Conservation (phyloP, 1,140 invertebrate genomes). For the Danaus plexippus region DNA sequence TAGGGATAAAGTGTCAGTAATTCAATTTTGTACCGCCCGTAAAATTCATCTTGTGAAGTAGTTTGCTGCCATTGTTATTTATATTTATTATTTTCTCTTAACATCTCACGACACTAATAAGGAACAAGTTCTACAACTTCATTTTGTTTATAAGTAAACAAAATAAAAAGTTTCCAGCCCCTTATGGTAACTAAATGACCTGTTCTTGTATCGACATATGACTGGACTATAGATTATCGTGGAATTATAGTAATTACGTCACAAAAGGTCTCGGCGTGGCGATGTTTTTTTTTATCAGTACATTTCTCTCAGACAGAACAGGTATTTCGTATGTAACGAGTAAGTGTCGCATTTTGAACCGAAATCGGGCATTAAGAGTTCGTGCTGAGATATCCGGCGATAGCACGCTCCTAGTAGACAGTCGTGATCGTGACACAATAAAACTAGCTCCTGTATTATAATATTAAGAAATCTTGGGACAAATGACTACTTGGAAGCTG, state of each 20-base stretch:
- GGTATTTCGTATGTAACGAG: conserved; percentile 13
- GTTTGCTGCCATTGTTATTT: no score
- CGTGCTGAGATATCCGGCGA: conserved; percentile 36
- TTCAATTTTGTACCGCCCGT: no score
- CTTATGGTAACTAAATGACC: conserved; percentile 13
- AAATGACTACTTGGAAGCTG: conserved; percentile 9
- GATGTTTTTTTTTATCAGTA: conserved; percentile 10
- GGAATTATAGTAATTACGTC: conserved; percentile 18
- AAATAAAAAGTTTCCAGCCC: conserved; percentile 8
- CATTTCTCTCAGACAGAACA: conserved; percentile 13
- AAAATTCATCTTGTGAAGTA: no score
- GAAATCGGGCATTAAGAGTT: conserved; percentile 25
- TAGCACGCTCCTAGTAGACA: conserved; percentile 25
- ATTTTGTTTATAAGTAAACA: conserved; percentile 9
- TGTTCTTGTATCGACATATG: conserved; percentile 10
- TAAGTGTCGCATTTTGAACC: conserved; percentile 20
- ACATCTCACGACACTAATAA: conserved; percentile 1
- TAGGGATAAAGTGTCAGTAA: no score
- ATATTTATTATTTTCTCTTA: no score
- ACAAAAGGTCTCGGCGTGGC: conserved; percentile 8
- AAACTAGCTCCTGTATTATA: conserved; percentile 26
- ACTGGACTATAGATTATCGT: conserved; percentile 10
- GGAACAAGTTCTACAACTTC: conserved; percentile 13
- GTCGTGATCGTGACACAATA: conserved; percentile 32
- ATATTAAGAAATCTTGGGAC: conserved; percentile 27